Base-by-base conservation (phyloP, 2,888 invertebrate species). In the Epinotia demarniana region DNA sequence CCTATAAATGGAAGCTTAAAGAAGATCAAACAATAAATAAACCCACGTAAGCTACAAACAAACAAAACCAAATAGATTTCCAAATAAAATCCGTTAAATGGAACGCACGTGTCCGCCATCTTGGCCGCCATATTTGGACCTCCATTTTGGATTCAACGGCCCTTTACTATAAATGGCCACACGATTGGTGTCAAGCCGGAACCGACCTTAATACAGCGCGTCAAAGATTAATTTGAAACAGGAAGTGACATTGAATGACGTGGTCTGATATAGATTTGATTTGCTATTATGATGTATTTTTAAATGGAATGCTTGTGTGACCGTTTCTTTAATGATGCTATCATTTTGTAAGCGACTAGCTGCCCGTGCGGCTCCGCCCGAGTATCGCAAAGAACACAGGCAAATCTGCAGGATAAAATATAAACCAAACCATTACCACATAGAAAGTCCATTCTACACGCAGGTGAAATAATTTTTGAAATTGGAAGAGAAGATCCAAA, bases 101-200 rank as follows among this genome's bases (percentile, higher is more conserved):
- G 78, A 66, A 66, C 78, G 62, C 78, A 78, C 77, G 78, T 77
- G 78, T 58, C 71, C 58, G 72, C 70, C 75, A 73, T 75, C 62
- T 77, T 70, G 67, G 11, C 55, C 69, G 64, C 76, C 78, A 78
- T 76, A 76, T 78, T 78, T 76, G 76, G 72, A 39, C 55, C 13
- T 6, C 72, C 71, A 72, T 75, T 75, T 75, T 72, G 62, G 43
- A 63, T 63, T 69, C 43, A 46, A n/a, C 66, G 66, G 73, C 66
- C 73, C 67, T 72, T 66, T 61, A 13, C 75, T 33, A 43, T 75
- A 75, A 67, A 75, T 66, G 75, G 75, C 53, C 67, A 18, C 43
- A 27, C 39, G 33, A 75, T 62, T 55, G 53, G 72, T 72, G 67
- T 67, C 75, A 75, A 75, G 71, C 75, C 67, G 75, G 75, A 75